These are phyloP conservation scores for Clarias macrocephalus DNA, from an alignment of 2,113 vertebrate genomes.

Conservation along the genomic window DNA sequence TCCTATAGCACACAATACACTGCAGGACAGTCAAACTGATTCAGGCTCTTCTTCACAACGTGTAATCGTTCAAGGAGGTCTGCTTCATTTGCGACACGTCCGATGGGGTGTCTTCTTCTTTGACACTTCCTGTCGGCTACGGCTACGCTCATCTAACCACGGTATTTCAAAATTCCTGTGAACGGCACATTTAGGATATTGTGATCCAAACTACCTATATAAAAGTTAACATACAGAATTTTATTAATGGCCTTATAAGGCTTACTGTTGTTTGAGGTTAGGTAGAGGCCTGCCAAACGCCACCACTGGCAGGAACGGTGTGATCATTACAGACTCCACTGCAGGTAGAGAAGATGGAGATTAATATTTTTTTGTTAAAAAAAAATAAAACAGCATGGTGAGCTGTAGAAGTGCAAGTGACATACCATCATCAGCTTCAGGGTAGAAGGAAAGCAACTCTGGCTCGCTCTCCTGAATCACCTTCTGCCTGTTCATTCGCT, in stretches of 20 bases:
- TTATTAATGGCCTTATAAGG: conserved; percentile 36
- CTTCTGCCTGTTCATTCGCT: conserved; percentile 89
- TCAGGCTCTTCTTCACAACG: not conserved
- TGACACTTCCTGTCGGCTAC: conserved; percentile 81
- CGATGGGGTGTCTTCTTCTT: conserved; percentile 88
- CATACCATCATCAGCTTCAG: conserved; percentile 86
- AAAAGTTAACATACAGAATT: not conserved
- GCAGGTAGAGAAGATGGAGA: conserved; percentile 49
- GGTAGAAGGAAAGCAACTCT: conserved; percentile 88
- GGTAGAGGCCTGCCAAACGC: conserved; percentile 86
- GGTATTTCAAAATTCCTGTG: conserved; percentile 85
- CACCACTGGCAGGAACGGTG: conserved; percentile 85
- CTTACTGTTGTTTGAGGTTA: conserved; percentile 86
- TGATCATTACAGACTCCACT: conserved; percentile 88
- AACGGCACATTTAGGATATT: not conserved
- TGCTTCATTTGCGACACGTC: conserved; percentile 80
- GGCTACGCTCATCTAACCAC: conserved; percentile 85
- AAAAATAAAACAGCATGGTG: not conserved
- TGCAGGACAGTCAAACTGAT: conserved; percentile 8
- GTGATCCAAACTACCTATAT: not conserved
- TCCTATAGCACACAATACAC: conserved; percentile 9
- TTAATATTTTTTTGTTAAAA: not conserved
- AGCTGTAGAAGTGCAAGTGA: conserved; percentile 42
- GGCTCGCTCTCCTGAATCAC: conserved; percentile 87
- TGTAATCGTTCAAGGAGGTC: not conserved